A percentile compares a stretch with the other conserved stretches of the same genome.
Evolutionary conservation across 2,797 vertebrate species (phyloP).

Genomic region (Macroramphosus scolopax): DNA sequence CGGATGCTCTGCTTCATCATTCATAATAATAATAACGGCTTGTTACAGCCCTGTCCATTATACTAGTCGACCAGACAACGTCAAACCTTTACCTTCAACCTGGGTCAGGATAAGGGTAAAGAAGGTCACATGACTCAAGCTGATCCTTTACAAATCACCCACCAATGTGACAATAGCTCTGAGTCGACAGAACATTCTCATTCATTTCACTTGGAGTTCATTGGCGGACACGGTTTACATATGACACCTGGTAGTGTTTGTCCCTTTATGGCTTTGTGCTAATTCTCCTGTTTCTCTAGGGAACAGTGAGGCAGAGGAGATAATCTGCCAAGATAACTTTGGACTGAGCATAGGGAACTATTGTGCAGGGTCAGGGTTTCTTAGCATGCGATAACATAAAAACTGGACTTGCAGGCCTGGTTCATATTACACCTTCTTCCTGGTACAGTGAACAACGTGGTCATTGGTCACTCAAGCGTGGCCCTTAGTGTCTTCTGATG

Average conservation of each 20-base stretch:
- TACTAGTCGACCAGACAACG: not conserved
- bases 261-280: no score
- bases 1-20: no score
- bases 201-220: not conserved
- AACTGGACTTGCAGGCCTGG: constrained; percentile 2
- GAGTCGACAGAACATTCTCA: not conserved
- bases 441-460: constrained; percentile 19
- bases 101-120: not conserved
- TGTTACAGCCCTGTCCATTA: not conserved
- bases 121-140: not conserved
- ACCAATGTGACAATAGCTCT: not conserved
- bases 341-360: no score
- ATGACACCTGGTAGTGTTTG: no score
- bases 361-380: not conserved
- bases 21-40: no score
- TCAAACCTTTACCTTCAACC: not conserved
- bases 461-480: no score
- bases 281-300: no score
- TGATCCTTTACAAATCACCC: constrained; percentile 4
- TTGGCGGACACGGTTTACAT: no score
- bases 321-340: no score
- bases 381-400: constrained; percentile 4
- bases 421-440: constrained; percentile 12
- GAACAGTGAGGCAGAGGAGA: not conserved
- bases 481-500: constrained; percentile 9